Conservation (phyloP, 2,888 invertebrate species). For the Torymus texanus region DNA sequence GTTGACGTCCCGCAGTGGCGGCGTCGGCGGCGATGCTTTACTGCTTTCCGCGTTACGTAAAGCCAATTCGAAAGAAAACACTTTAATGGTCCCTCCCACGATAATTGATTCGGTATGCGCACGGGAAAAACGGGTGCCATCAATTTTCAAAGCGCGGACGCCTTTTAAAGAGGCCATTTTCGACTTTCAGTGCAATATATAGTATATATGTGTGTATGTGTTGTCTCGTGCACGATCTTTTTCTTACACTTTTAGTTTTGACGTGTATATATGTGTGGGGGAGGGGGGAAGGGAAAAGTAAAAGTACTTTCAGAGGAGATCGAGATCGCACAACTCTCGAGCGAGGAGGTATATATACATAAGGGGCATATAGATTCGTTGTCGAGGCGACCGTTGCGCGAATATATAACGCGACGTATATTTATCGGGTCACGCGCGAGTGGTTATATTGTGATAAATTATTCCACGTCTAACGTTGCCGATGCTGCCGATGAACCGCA, state of each 20-base stretch:
- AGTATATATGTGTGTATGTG: no score
- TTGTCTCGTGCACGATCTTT: no score
- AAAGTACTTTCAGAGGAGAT: no score
- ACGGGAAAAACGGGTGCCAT: neutral
- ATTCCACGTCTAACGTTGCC: slow-evolving; percentile 44
- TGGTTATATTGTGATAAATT: slow-evolving; percentile 40
- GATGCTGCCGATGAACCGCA: slow-evolving; percentile 21
- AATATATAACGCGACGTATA: slow-evolving; percentile 4
- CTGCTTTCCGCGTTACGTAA: neutral
- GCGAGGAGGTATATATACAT: no score
- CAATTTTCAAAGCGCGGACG: no score
- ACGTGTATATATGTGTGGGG: no score
- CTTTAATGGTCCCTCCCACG: slow-evolving; percentile 7
- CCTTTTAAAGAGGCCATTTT: no score
- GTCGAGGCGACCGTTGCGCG: slow-evolving; percentile 24
- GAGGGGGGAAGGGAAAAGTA: no score
- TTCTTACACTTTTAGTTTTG: no score
- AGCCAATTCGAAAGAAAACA: neutral
- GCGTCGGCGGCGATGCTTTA: neutral
- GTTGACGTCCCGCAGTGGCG: neutral
- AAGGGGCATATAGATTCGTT: neutral
- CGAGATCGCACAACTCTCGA: no score
- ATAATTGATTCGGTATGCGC: neutral
- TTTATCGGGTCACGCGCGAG: slow-evolving; percentile 19
- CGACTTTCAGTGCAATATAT: no score